Evolutionary conservation across 2,888 invertebrate genomes (phyloP).

Genomic region (Campopleginae sp.): DNA sequence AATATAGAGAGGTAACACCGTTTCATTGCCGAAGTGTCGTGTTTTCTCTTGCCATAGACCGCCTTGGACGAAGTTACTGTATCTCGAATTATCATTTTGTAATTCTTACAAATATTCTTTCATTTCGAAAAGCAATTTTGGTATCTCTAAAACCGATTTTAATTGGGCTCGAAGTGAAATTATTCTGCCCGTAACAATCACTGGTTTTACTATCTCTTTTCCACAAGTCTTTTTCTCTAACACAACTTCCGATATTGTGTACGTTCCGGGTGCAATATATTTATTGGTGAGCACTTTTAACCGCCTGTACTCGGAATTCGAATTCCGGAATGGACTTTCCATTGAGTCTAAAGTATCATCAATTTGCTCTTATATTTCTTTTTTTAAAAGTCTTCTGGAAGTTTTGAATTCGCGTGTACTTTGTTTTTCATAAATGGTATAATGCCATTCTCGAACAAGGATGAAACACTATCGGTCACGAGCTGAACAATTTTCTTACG

Average conservation of each 20-base stretch:
- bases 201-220: slow-evolving; percentile 27
- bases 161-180: slow-evolving; percentile 37
- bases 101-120: slow-evolving; percentile 47
- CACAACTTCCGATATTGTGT: slow-evolving; percentile 21
- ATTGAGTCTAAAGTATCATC: slow-evolving; percentile 39
- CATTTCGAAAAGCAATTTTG: slow-evolving; percentile 34
- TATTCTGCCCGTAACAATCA: slow-evolving; percentile 33
- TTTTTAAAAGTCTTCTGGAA: slow-evolving; percentile 22
- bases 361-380: slow-evolving; percentile 21
- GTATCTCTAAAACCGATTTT: slow-evolving; percentile 45
- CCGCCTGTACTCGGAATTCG: slow-evolving; percentile 39
- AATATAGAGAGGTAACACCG: slow-evolving; percentile 22
- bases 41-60: slow-evolving; percentile 19
- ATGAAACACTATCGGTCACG: slow-evolving; percentile 24
- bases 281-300: slow-evolving; percentile 30
- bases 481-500: slow-evolving; percentile 18
- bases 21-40: slow-evolving; percentile 18
- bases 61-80: slow-evolving; percentile 29
- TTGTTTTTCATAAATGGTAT: slow-evolving; percentile 18
- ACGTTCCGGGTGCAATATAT: slow-evolving; percentile 32
- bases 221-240: slow-evolving; percentile 31
- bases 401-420: slow-evolving; percentile 20
- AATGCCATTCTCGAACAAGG: slow-evolving; percentile 24
- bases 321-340: slow-evolving; percentile 25
- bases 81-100: slow-evolving; percentile 33